Percentiles rank a stretch among this genome's conserved stretches.
Evolutionary conservation across 2,113 vertebrate genomes (phyloP).

Genomic region (Numida meleagris): DNA sequence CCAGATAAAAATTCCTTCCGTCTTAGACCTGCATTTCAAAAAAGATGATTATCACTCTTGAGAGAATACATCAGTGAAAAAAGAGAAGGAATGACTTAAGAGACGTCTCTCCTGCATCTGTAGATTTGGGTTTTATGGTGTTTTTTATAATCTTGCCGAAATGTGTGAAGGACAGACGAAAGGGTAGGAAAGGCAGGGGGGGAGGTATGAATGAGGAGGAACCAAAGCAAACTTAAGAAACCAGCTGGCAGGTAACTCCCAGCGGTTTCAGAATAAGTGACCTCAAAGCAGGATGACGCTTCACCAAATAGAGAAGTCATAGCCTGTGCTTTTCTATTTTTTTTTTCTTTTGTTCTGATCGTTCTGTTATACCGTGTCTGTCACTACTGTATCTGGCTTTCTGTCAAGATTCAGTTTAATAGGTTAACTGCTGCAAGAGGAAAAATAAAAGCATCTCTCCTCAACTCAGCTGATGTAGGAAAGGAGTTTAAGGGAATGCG

Average conservation of each 20-base stretch:
- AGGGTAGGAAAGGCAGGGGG: neutral
- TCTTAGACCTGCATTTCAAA: constrained; percentile 90
- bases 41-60: constrained; percentile 89
- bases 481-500: neutral
- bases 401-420: neutral
- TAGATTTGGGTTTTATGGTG: constrained; percentile 36
- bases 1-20: constrained; percentile 97
- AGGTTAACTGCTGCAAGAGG: neutral
- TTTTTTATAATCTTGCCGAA: constrained; percentile 55
- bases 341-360: neutral
- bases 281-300: neutral
- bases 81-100: constrained; percentile 77
- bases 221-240: neutral
- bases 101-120: constrained; percentile 65
- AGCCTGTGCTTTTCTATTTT: neutral
- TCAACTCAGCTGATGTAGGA: neutral
- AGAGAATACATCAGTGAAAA: constrained; percentile 83
- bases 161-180: constrained; percentile 22
- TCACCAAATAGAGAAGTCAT: neutral
- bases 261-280: neutral
- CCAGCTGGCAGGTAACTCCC: neutral
- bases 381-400: constrained; percentile 1
- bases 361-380: neutral
- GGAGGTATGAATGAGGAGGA: neutral
- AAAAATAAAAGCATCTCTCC: neutral